Conservation (phyloP, 2,797 vertebrate genomes). For the Coccyzus lansbergi region DNA sequence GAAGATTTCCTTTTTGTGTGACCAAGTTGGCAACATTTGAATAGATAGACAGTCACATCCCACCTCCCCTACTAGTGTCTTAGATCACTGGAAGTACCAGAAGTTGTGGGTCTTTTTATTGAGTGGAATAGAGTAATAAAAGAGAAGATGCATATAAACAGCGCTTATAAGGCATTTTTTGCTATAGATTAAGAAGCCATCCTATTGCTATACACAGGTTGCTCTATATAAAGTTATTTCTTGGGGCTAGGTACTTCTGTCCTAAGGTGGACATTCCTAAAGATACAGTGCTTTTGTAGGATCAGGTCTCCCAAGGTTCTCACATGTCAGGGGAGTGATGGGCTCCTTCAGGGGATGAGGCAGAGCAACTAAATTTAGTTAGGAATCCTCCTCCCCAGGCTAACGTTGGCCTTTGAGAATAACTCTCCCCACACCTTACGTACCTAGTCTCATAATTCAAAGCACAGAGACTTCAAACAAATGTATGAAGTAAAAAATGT, state of each 20-base stretch:
- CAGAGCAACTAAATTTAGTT: not conserved
- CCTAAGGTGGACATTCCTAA: not conserved
- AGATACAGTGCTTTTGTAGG: not conserved
- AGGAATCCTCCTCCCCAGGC: not conserved
- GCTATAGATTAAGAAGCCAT: not conserved
- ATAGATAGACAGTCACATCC: not conserved
- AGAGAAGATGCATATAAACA: not conserved
- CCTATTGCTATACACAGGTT: not conserved
- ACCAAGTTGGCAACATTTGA: not conserved
- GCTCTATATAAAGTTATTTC: not conserved
- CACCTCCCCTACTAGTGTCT: not conserved
- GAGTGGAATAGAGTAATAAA: not conserved
- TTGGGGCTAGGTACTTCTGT: not conserved
- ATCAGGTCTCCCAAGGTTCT: not conserved
- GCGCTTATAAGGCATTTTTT: not conserved
- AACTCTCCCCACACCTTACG: not conserved
- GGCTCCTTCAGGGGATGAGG: not conserved
- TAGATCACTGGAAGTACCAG: not conserved
- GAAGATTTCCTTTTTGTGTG: not conserved
- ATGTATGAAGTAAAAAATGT: rapidly evolving
- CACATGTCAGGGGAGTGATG: not conserved
- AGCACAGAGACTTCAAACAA: not conserved
- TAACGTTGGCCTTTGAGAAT: not conserved
- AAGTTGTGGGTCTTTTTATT: not conserved
- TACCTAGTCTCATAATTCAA: not conserved